Base-by-base conservation (phyloP, 2,888 invertebrate genomes). In the Linyphia triangularis region DNA sequence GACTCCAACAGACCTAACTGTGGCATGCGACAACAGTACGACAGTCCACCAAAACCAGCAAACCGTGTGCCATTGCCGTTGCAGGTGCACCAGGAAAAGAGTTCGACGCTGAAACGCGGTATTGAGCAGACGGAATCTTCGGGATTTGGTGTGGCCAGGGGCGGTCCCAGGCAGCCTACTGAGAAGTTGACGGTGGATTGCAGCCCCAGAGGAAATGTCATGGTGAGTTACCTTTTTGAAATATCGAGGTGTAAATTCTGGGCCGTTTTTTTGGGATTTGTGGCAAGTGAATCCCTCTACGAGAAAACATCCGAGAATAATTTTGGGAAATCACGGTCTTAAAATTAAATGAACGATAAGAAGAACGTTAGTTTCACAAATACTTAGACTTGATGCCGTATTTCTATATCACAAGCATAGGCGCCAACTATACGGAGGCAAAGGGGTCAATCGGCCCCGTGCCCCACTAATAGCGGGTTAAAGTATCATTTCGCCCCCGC, bases 11-110 rank as follows among this genome's bases (percentile, higher is more conserved):
- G 70, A 6, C 16, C 51, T 13, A 63, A 72, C 33, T 57, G 78
- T 13, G 22, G 57, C 9, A 28, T 67, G 30, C 73, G 82, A 4
- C 69, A 69, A n/a, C 69, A 73, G 13, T 88, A 88, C 40, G 82
- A 82, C 7, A 75, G 82, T n/a, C 82, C 88, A 2, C 88, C 88
- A 10, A 82, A 82, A n/a, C 88, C 88, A n/a, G 88, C 88, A 19
- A 88, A 88, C 67, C 82, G 81, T 13, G 88, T 88, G 7, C 88
- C 88, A 0, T n/a, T 82, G 59, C 86, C 81, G 26, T 59, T 86
- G 28, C 79, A 75, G 26, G 72, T 77, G 28, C 84, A 84, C 22
- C 84, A 84, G 10, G 84, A 84, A 16, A 84, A 65, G 57, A 24
- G 57, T 19, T 22, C 59, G 10, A 1, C 28, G 26, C 13, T 51